Base-by-base conservation (phyloP, 2,888 invertebrate species). In the Ectropis crepuscularia region DNA sequence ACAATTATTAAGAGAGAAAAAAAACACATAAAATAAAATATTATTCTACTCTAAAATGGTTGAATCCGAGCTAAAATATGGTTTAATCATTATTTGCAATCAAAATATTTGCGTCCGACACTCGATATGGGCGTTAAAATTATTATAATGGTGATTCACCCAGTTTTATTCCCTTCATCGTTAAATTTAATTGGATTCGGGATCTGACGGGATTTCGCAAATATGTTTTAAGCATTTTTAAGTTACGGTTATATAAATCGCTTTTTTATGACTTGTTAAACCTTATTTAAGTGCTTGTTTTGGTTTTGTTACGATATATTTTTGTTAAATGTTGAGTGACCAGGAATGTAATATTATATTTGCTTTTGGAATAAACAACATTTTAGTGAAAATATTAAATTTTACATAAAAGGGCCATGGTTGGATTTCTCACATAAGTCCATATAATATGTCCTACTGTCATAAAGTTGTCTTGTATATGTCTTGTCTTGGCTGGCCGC, bases 121-220 rank as follows among this genome's bases (percentile, higher is more conserved):
- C 63, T 39, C 11, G 11, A 58, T 42, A 58, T 54, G 48, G 28
- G 46, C 28, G 58, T 46, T 63, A 54, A 58, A 47, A 48, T 55
- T 55, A 47, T 54, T 43, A 37, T 59, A 45, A 53, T 59, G 63
- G 37, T 54, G 58, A 59, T 59, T 58, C 38, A 41, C 41, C 42
- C 37, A 39, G 41, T 42, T 64, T 51, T 37, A 63, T 47, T 55
- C 51, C 42, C 60, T 53, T 45, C 55, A 65, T 69, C 71, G 63
- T 71, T 61, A 69, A 68, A 57, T 67, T 66, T 68, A 69, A 71
- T 71, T 71, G 69, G 68, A 59, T 61, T 65, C 50, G 39, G 46
- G 46, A 63, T 42, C 58, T 53, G 59, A 54, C 45, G 58, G 65
- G 62, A 67, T 65, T 61, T 67, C 67, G 63, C 68, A 65, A 65